Conservation (phyloP, 2,797 vertebrate genomes). For the Muscicapa striata region DNA sequence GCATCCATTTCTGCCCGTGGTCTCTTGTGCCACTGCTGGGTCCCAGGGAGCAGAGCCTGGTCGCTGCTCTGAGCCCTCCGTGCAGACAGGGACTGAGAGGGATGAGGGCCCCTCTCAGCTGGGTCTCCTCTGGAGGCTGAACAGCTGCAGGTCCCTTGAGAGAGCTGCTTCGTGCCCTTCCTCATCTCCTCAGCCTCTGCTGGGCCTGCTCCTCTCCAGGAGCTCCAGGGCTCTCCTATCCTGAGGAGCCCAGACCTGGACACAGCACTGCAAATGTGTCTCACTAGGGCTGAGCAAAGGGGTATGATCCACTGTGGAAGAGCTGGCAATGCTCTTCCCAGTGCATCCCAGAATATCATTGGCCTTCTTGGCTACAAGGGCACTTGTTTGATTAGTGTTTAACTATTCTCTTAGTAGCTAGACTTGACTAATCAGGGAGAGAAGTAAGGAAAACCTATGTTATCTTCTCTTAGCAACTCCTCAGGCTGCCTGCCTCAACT, state of each 20-base stretch:
- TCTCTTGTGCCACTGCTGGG: background rate
- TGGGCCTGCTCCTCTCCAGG: background rate
- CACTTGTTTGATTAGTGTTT: background rate
- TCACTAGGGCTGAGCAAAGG: background rate
- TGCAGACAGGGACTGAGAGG: background rate
- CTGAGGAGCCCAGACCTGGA: background rate
- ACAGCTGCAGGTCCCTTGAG: background rate
- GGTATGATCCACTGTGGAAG: too few species aligned
- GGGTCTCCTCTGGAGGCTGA: background rate
- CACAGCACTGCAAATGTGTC: accelerated
- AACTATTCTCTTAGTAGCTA: background rate
- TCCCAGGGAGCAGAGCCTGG: background rate
- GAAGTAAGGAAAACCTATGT: background rate
- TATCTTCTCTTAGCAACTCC: background rate
- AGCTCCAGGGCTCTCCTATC: background rate
- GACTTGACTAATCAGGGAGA: background rate
- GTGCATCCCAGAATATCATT: background rate
- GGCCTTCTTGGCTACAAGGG: background rate
- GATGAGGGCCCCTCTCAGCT: background rate
- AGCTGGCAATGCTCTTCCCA: background rate
- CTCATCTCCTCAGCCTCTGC: background rate
- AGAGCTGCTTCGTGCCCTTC: background rate
- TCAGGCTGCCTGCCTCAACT: background rate
- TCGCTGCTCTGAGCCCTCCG: background rate
- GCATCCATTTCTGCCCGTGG: background rate